These are phyloP conservation scores for Drosophila parvula DNA, from an alignment of 1,140 invertebrate species.

Conservation along the genomic window DNA sequence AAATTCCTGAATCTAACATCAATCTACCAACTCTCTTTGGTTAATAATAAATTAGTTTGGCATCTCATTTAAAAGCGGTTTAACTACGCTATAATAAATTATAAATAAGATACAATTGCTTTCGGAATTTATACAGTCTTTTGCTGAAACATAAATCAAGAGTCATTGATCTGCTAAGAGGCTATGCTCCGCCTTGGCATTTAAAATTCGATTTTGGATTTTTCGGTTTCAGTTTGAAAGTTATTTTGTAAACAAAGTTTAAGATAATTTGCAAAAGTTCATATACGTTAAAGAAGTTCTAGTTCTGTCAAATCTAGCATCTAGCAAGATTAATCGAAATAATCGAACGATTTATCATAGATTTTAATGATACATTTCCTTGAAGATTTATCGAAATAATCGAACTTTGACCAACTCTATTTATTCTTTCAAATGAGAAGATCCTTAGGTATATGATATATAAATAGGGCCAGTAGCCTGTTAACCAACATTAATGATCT, in stretches of 20 bases:
- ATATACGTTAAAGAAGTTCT: too few species aligned
- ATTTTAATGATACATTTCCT: too few species aligned
- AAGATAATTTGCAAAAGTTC: too few species aligned
- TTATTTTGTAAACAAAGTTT: too few species aligned
- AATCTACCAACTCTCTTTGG: background rate
- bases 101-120: background rate
- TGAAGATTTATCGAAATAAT: too few species aligned
- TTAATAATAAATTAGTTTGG: slow-evolving; percentile 1
- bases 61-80: background rate
- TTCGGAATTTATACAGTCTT: background rate
- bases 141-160: background rate
- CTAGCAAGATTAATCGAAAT: too few species aligned
- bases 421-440: too few species aligned
- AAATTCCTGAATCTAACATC: background rate
- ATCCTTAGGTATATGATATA: too few species aligned
- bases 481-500: too few species aligned
- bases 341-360: background rate
- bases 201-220: background rate
- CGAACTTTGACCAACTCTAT: background rate
- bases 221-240: background rate
- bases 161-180: slow-evolving; percentile 3
- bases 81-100: background rate
- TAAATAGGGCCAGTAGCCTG: too few species aligned
- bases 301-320: too few species aligned
- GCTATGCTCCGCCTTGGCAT: background rate